Evolutionary conservation across 1,140 invertebrate species (phyloP).

Genomic region (Bilobella aurantiaca): DNA sequence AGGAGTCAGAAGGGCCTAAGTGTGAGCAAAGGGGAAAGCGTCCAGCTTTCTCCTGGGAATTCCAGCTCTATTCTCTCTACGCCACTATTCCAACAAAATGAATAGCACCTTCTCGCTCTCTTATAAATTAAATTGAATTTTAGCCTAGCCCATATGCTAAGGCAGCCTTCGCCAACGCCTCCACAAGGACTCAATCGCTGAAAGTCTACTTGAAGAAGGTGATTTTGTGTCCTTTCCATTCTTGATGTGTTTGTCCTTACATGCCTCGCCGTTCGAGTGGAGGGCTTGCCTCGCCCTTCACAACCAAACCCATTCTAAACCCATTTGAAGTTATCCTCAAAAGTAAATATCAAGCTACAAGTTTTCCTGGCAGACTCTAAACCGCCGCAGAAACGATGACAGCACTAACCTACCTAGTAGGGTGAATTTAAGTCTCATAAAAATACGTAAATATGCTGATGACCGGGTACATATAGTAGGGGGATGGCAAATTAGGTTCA

Average conservation of each 20-base stretch:
- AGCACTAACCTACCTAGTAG: too few relatives aligned
- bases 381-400: too few relatives aligned
- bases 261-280: too few relatives aligned
- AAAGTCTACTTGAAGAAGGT: neutral
- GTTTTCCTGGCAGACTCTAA: too few relatives aligned
- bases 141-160: constrained; percentile 28
- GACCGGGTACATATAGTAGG: too few relatives aligned
- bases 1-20: neutral
- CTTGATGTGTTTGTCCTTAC: neutral
- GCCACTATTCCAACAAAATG: constrained; percentile 34
- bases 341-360: too few relatives aligned
- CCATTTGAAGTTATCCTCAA: too few relatives aligned
- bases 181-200: neutral
- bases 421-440: too few relatives aligned
- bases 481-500: too few relatives aligned
- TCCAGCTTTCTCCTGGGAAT: constrained; percentile 27
- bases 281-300: too few relatives aligned
- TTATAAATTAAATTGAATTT: constrained; percentile 37
- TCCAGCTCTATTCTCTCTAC: neutral
- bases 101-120: constrained; percentile 35
- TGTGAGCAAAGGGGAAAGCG: constrained; percentile 21
- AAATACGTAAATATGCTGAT: too few relatives aligned
- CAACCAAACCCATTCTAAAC: too few relatives aligned
- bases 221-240: neutral
- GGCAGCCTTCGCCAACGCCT: neutral